Percentiles rank a stretch among this genome's conserved stretches.
Evolutionary conservation across 2,113 vertebrate species (phyloP).

Genomic region (Colinus virginianus): DNA sequence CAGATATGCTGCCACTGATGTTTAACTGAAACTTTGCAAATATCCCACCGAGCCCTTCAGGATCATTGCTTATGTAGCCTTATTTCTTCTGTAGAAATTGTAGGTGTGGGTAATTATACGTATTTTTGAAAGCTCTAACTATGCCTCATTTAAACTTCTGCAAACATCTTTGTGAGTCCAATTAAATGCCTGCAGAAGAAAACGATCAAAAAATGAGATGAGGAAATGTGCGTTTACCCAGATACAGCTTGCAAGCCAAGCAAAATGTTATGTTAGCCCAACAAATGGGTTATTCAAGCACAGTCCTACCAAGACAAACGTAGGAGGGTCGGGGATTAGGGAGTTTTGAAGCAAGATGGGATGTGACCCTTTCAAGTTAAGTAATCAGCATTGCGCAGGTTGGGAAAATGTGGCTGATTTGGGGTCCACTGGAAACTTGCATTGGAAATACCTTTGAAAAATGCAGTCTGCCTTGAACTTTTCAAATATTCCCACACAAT

Average conservation of each 20-base stretch:
- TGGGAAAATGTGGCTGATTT: neutral
- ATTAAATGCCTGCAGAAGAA: conserved; percentile 76
- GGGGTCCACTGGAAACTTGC: neutral
- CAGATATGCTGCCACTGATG: neutral
- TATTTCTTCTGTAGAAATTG: conserved; percentile 71
- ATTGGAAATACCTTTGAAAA: neutral
- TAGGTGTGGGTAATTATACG: conserved; percentile 75
- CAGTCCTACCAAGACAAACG: conserved; percentile 78
- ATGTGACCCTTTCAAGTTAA: conserved; percentile 33
- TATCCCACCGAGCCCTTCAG: conserved; percentile 41
- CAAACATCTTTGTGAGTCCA: conserved; percentile 74
- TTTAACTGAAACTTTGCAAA: conserved; percentile 28
- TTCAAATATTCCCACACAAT: neutral
- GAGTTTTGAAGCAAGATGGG: conserved; percentile 55
- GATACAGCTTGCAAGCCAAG: conserved; percentile 76
- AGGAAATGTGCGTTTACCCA: conserved; percentile 69
- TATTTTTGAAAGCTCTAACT: conserved; percentile 74
- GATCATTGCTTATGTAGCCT: conserved; percentile 49
- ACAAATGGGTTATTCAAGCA: conserved; percentile 77
- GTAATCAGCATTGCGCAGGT: conserved; percentile 11
- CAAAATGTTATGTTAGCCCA: conserved; percentile 81
- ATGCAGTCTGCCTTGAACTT: neutral
- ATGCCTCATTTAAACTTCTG: conserved; percentile 75
- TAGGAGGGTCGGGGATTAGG: conserved; percentile 66
- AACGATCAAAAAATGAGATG: conserved; percentile 72